phyloP scores from a whole-genome alignment of 2,113 vertebrate genomes.

The Panthera leo region DNA sequence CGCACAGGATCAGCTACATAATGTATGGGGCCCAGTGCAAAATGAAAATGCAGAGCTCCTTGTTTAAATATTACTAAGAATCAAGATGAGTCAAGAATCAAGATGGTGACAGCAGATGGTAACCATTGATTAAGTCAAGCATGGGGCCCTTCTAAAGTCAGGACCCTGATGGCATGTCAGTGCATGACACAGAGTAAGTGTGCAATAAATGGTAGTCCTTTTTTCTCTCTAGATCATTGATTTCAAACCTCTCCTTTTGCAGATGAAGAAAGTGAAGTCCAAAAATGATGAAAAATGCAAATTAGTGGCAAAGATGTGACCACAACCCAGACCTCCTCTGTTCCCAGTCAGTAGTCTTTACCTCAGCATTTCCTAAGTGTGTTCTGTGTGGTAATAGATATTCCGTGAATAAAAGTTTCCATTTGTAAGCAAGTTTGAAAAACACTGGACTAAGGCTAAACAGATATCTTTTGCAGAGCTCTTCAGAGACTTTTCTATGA shows the following conservation, averaged over 20 bases:
- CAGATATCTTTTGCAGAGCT: not conserved
- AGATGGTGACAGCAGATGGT: not conserved
- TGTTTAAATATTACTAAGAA: constrained; percentile 38
- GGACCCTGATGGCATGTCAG: not conserved
- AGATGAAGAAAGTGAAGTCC: constrained; percentile 15
- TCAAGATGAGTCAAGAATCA: not conserved
- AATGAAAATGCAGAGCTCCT: constrained; percentile 10
- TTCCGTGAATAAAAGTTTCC: constrained; percentile 41
- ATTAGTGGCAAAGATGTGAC: not conserved
- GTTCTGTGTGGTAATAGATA: not conserved
- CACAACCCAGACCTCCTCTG: not conserved
- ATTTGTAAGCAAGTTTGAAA: constrained; percentile 33
- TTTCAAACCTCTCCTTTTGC: constrained; percentile 4
- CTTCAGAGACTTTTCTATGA: not conserved
- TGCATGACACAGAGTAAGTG: not conserved
- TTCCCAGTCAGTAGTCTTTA: not conserved
- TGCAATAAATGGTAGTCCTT: not conserved
- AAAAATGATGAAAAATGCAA: constrained; percentile 38
- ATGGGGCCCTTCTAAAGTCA: not conserved
- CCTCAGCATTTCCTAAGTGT: constrained; percentile 9
- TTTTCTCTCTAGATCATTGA: not conserved
- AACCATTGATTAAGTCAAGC: not conserved
- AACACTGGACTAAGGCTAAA: not conserved
- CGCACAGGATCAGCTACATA: not conserved
- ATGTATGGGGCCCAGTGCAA: not conserved